Conservation (phyloP, 2,797 vertebrate genomes). For the Enteromius radiatus region DNA sequence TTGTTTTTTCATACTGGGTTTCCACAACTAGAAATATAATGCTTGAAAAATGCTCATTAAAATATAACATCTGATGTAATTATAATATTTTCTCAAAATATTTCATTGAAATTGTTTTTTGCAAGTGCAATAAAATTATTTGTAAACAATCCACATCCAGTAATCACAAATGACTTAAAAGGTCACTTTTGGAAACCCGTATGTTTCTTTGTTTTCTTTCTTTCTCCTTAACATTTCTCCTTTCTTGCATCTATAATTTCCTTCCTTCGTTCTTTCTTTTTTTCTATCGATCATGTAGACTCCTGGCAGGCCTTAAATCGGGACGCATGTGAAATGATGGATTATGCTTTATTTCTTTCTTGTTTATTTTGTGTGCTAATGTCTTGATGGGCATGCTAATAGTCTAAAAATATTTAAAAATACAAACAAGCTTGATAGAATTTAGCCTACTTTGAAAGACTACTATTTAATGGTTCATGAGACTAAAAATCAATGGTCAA, state of each 20-base stretch:
- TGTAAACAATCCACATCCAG: conserved; percentile 20
- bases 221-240: not conserved
- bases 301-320: conserved; percentile 45
- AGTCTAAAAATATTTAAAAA: conserved; percentile 50
- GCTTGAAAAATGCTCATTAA: not conserved
- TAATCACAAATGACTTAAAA: conserved; percentile 47
- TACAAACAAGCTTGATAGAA: conserved; percentile 59
- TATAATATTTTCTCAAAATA: conserved; percentile 7
- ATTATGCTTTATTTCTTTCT: conserved; percentile 49
- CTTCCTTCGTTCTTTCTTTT: conserved; percentile 2
- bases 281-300: conserved; percentile 18
- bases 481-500: conserved; percentile 58
- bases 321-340: conserved; percentile 60
- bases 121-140: not conserved
- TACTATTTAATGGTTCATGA: conserved; percentile 63
- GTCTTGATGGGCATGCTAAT: too few relatives aligned
- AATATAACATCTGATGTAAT: not conserved
- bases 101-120: not conserved
- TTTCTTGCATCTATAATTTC: conserved; percentile 8
- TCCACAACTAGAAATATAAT: not conserved
- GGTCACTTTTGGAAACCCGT: conserved; percentile 30
- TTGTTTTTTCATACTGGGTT: not conserved
- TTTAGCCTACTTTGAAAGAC: conserved; percentile 59
- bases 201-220: not conserved
- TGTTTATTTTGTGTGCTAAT: conserved; percentile 46